Evolutionary conservation across 2,113 vertebrate species (phyloP).

Genomic region (Thamnophis sirtalis): DNA sequence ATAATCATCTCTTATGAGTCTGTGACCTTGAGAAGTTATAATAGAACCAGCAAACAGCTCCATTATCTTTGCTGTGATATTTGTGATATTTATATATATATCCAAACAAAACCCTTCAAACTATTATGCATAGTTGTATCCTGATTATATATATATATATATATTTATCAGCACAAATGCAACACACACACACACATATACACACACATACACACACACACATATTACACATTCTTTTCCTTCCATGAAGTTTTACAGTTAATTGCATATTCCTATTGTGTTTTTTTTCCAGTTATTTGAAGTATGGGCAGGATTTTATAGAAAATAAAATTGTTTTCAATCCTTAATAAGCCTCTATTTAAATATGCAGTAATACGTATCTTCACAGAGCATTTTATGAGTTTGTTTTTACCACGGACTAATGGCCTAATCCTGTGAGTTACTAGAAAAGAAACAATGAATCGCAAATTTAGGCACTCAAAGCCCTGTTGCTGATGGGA

Average conservation of each 20-base stretch:
- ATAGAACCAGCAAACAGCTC: conserved; percentile 13
- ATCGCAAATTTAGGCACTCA: neutral
- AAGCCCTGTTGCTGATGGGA: neutral
- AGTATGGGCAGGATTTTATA: neutral
- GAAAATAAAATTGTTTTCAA: conserved; percentile 4
- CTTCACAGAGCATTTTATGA: neutral
- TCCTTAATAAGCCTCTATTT: neutral
- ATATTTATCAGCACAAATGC: too few species aligned
- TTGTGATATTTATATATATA: too few species aligned
- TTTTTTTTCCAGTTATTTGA: neutral
- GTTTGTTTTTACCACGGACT: neutral
- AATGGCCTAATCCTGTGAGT: neutral
- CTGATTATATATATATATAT: neutral
- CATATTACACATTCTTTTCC: conserved; percentile 13
- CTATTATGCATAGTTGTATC: neutral
- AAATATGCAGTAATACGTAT: neutral
- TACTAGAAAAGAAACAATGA: neutral
- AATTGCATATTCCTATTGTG: neutral
- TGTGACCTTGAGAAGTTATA: conserved; percentile 45
- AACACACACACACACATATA: too few species aligned
- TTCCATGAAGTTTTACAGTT: neutral
- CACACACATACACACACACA: too few species aligned
- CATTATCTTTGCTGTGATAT: conserved; percentile 15
- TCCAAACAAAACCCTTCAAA: conserved; percentile 18
- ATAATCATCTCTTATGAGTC: conserved; percentile 55